These are phyloP conservation scores for Lamellibrachia luymesi DNA, from an alignment of 1,140 invertebrate genomes.

Conservation along the genomic window DNA sequence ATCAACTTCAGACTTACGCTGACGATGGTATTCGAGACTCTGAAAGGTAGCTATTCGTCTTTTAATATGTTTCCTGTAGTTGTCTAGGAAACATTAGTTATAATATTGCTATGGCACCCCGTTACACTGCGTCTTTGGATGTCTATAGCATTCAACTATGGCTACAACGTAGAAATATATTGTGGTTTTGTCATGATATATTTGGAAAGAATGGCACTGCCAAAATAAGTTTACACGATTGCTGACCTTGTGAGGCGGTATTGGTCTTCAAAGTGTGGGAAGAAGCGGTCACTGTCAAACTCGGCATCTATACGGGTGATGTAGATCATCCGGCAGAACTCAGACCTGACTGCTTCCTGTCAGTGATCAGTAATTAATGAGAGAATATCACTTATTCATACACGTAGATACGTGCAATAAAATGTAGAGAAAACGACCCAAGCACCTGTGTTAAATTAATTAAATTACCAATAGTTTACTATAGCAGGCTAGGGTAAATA, in stretches of 20 bases:
- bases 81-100: not conserved
- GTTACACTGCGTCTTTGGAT: not conserved
- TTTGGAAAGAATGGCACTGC: not conserved
- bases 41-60: too few relatives aligned
- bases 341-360: slow-evolving; percentile 71
- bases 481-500: too few relatives aligned
- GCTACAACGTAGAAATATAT: not conserved
- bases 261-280: slow-evolving; percentile 68
- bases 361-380: not conserved
- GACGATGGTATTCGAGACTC: too few relatives aligned
- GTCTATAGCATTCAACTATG: not conserved
- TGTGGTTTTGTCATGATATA: not conserved
- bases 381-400: not conserved
- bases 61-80: not conserved
- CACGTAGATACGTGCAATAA: too few relatives aligned
- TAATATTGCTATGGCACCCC: not conserved
- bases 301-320: slow-evolving; percentile 75
- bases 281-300: slow-evolving; percentile 85
- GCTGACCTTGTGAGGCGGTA: slow-evolving; percentile 14
- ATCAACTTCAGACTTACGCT: too few relatives aligned
- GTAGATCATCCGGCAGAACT: slow-evolving; percentile 73
- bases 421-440: too few relatives aligned
- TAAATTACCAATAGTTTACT: too few relatives aligned
- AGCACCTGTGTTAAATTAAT: too few relatives aligned
- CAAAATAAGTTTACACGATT: not conserved